Base-by-base conservation (phyloP, 2,888 invertebrate genomes). In the Caenorhabditis plicata region DNA sequence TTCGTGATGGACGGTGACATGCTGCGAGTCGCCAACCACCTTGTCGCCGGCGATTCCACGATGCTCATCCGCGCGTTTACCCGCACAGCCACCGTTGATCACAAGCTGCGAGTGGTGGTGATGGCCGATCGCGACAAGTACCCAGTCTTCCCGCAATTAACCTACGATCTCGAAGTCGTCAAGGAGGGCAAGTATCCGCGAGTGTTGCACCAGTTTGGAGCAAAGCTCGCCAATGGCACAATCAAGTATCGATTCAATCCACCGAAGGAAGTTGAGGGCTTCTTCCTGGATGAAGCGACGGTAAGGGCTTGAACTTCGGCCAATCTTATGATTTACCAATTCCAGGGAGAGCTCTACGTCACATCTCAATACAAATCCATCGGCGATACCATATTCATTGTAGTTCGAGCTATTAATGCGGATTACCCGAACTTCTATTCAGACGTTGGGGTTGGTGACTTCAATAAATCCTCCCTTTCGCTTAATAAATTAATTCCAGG, bases 91-190 rank as follows among this genome's bases (percentile, higher is more conserved):
- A 58, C 51, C 19, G 64, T 62, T 4, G 61, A 61, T 13, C 75
- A 78, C 45, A 44, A 57, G 26, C 49, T 78, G 7, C 57, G 58
- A 17, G 53, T 78, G n/a, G 64, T 79, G 1, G 73, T 74, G 9
- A 79, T 80, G 77, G 58, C 64, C 0, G 75, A 77, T 40, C 46
- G 76, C 7, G 75, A 76, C 44, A 77, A 77, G 31, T 79, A 76
- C 47, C 79, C 79, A 9, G 78, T 79, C 17, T 79, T 79, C 53
- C 70, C 73, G 4, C 65, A 71, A 39, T 54, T 79, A 9, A 70
- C 71, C 15, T 78, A 80, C 33, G 73, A 78, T 46, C 55, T 78
- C 38, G 52, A 74, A 36, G 77, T 23, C 25, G 5, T 7, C 17
- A 54, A 55, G 13, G 66, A 72, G 4, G 48, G 61, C 3, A 49